phyloP scores from a whole-genome alignment of 2,113 vertebrate species.

The Strix uralensis region DNA sequence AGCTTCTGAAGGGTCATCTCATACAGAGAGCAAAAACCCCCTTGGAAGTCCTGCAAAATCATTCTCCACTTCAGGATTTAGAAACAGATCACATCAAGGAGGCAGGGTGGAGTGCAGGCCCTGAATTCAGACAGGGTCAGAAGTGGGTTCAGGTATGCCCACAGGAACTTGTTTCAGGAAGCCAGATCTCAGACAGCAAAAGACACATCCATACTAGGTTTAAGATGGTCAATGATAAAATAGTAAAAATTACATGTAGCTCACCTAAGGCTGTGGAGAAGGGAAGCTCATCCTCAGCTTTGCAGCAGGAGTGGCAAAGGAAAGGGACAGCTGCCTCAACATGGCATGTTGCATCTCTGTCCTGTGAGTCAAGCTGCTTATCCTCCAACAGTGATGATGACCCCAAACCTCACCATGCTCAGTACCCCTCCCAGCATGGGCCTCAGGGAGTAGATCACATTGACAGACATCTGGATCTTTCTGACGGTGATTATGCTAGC shows the following conservation, averaged over 20 bases:
- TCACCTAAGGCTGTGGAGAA: not conserved
- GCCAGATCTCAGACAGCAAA: not conserved
- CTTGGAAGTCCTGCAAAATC: not conserved
- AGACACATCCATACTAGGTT: conserved; percentile 48
- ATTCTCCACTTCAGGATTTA: not conserved
- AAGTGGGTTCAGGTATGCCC: not conserved
- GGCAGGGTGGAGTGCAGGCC: not conserved
- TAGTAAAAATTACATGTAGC: conserved; percentile 33
- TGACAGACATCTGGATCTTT: conserved; percentile 33
- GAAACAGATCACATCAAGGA: not conserved
- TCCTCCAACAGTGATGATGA: conserved; percentile 5
- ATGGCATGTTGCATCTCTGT: not conserved
- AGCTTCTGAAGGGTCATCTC: not conserved
- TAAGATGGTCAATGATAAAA: conserved; percentile 64
- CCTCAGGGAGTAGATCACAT: not conserved
- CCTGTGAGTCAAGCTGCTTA: conserved; percentile 30
- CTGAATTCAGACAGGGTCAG: not conserved
- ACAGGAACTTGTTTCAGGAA: not conserved
- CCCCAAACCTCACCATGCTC: not conserved
- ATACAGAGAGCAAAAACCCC: not conserved
- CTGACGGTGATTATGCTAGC: conserved; percentile 66
- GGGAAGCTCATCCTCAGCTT: not conserved
- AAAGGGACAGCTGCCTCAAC: not conserved
- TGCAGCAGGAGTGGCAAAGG: not conserved
- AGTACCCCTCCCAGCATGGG: not conserved